Evolutionary conservation across 2,888 invertebrate genomes (phyloP).

Genomic region (Halictus ligatus): DNA sequence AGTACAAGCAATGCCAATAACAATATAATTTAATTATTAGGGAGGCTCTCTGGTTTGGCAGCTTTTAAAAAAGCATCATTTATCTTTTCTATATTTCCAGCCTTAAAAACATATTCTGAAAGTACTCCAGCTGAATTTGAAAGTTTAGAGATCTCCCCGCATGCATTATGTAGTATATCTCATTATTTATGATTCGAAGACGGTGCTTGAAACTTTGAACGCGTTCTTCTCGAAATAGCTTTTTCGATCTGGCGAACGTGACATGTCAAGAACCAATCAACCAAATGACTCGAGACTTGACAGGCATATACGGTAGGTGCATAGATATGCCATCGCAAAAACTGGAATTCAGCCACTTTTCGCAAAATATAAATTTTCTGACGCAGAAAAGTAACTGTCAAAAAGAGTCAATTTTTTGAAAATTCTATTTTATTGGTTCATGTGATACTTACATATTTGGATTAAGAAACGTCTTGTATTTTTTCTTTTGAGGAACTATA

Average conservation of each 20-base stretch:
- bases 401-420: not conserved
- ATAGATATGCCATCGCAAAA: not conserved
- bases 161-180: not conserved
- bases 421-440: not conserved
- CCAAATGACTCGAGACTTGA: not conserved
- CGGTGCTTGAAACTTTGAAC: not conserved
- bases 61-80: not conserved
- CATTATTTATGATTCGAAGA: not conserved
- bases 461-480: too few species aligned
- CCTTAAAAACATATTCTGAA: not conserved
- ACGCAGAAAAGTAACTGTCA: too few species aligned
- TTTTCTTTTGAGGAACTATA: too few species aligned
- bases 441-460: too few species aligned
- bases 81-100: not conserved
- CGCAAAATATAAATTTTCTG: too few species aligned
- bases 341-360: not conserved
- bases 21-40: not conserved
- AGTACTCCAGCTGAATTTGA: not conserved
- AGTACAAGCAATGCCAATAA: not conserved
- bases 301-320: not conserved
- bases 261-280: slow-evolving; percentile 1
- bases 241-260: not conserved
- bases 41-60: not conserved
- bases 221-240: not conserved
- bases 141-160: not conserved